Conservation (phyloP, 2,797 vertebrate genomes). For the Glossophaga mutica region DNA sequence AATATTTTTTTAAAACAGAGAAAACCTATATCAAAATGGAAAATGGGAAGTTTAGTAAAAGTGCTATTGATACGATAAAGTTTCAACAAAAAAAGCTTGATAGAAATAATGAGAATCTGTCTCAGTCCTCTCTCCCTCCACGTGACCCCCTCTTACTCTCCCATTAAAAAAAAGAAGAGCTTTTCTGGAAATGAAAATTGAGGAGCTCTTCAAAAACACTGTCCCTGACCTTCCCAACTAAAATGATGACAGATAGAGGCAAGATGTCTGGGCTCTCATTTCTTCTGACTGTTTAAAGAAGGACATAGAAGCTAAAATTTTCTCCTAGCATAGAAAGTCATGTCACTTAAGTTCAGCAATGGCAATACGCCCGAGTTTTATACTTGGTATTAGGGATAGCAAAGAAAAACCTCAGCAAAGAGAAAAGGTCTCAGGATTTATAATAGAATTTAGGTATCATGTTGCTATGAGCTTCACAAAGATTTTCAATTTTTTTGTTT, state of each 20-base stretch:
- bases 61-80: not conserved
- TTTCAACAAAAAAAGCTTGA: not conserved
- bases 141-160: not conserved
- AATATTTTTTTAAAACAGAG: not conserved
- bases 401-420: not conserved
- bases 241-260: not conserved
- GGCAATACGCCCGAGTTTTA: not conserved
- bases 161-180: not conserved
- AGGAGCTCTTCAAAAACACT: not conserved
- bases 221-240: not conserved
- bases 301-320: not conserved
- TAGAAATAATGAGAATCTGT: not conserved
- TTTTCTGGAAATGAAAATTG: not conserved
- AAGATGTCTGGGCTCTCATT: not conserved
- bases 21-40: not conserved
- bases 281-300: not conserved
- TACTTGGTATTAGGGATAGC: not conserved
- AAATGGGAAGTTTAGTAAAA: not conserved
- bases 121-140: not conserved
- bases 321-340: not conserved
- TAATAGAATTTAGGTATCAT: not conserved
- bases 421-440: not conserved
- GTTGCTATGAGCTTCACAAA: not conserved
- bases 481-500: not conserved
- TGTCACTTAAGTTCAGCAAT: not conserved